These are phyloP conservation scores for Australoheros scitulus DNA, from an alignment of 2,113 vertebrate genomes.

Conservation along the genomic window DNA sequence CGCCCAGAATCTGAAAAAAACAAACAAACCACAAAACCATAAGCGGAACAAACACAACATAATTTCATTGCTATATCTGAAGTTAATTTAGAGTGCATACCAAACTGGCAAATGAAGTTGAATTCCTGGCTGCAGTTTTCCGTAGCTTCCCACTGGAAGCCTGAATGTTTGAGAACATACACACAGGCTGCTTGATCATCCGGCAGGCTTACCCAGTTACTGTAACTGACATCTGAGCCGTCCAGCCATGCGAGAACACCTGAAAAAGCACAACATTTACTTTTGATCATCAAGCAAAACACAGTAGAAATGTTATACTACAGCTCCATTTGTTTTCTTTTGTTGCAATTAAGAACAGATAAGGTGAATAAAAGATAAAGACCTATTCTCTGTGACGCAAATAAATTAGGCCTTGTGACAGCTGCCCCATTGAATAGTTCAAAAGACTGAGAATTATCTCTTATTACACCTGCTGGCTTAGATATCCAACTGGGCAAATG, in stretches of 20 bases:
- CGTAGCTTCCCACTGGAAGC: conserved; percentile 84
- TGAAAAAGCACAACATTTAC: conserved; percentile 50
- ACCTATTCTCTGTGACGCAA: conserved; percentile 16
- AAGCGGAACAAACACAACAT: not conserved
- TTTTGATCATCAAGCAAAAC: not conserved
- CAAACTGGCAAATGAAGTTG: conserved; percentile 90
- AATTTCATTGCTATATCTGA: not conserved
- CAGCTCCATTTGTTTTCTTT: not conserved
- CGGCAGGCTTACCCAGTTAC: conserved; percentile 81
- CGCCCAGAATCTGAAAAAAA: conserved; percentile 78
- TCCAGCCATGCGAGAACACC: conserved; percentile 88
- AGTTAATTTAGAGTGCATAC: conserved; percentile 69
- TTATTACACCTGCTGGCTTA: conserved; percentile 48
- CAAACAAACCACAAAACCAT: not conserved
- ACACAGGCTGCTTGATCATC: conserved; percentile 75
- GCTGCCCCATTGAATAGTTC: conserved; percentile 19
- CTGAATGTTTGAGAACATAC: conserved; percentile 81
- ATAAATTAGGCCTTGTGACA: conserved; percentile 58
- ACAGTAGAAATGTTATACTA: not conserved
- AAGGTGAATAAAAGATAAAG: conserved; percentile 7
- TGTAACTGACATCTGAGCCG: conserved; percentile 86
- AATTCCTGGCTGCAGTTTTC: conserved; percentile 87
- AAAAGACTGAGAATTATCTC: conserved; percentile 40
- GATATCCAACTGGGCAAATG: conserved; percentile 42
- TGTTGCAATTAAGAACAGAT: conserved; percentile 17